Evolutionary conservation across 2,888 invertebrate genomes (phyloP), one percentile per base, ranked within the genome.

Genomic region (Drosophila macrospina): DNA sequence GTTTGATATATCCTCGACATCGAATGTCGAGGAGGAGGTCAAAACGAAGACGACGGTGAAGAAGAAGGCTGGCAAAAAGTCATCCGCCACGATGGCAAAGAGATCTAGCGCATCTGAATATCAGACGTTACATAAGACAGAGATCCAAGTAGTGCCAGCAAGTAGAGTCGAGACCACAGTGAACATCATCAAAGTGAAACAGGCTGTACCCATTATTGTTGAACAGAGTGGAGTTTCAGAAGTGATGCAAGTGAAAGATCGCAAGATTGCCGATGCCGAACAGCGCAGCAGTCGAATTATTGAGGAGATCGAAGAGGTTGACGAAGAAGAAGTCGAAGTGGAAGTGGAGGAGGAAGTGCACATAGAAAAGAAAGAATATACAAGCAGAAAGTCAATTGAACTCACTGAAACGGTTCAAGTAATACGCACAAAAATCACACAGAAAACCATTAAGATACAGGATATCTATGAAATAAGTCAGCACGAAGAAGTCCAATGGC

Each of bases 401-500:
- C 90, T 92, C 51, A 92, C 92, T 39, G 91, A 93, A 81, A 94
- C 94, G 50, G 92, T 94, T 24, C 92, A 93, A 74, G 92, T 93
- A 64, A 84, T 92, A 66, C 89, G 90, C 26, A 74, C 84, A 11
- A 92, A 92, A 78, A 91, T 92, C 26, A 82, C 89, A 4, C 87
- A 91, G 55, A 91, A 92, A 74, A 88, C 92, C 0, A 91, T 92
- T 7, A 91, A 92, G 39, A 90, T 91, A 56, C 93, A 94, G 80
- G 92, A 94, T 50, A 92, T 95, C 11, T 94, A 95, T 89, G 92
- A 93, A 44, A 93, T 94, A 11, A 93, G 94, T 82, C 92, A 93
- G 89, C 95, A 95, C 11, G 94, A 95, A 61, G 96, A 97, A 92
- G 95, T 97, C 13, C 95, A 96, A 70, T 95, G 96, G 90, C 93